Conservation (phyloP, 2,888 invertebrate species). For the Rotaria magnacalcarata region DNA sequence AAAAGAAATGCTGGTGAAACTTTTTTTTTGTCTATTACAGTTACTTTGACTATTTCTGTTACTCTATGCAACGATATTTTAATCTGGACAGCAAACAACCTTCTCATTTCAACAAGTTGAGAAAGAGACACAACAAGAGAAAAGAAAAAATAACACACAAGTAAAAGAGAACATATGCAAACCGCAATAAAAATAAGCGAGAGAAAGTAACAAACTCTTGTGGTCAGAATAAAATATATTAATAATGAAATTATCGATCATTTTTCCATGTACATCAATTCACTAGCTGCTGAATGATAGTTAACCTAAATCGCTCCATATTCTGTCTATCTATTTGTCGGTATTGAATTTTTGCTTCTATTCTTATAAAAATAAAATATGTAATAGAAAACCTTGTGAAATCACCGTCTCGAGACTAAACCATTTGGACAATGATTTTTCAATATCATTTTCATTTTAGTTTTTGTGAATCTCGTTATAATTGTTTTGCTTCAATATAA, state of each 20-base stretch:
- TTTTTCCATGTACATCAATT: neutral
- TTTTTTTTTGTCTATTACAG: neutral
- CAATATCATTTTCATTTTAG: neutral
- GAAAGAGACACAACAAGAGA: neutral
- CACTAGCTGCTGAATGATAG: neutral
- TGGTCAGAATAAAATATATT: neutral
- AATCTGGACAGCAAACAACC: neutral
- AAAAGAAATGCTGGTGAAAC: neutral
- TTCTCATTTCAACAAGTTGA: neutral
- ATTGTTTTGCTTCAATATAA: neutral
- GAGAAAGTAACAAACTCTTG: neutral
- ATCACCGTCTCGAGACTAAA: neutral
- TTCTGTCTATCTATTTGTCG: neutral
- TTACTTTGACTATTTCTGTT: neutral
- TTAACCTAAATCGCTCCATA: neutral
- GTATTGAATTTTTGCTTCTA: neutral
- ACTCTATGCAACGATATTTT: neutral
- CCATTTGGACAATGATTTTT: neutral
- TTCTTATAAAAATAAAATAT: neutral
- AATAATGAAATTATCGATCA: neutral
- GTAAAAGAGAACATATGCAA: neutral
- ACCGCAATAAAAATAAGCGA: neutral
- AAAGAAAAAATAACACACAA: neutral
- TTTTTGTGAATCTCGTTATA: neutral
- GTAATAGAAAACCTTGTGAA: neutral